Base-by-base conservation (phyloP, 2,888 invertebrate species). In the Herminia tarsipennalis region DNA sequence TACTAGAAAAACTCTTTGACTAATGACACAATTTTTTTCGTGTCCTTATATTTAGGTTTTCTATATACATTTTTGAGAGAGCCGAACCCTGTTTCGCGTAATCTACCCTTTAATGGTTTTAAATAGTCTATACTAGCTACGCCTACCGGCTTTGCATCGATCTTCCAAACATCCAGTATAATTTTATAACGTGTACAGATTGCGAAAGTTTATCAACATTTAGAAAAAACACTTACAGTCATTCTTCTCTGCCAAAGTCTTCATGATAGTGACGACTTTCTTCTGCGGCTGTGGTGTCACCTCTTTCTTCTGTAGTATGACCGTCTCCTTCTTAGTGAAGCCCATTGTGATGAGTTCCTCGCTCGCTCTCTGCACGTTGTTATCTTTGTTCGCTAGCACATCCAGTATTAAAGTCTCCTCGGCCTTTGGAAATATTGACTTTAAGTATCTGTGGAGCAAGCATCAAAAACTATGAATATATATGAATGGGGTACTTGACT, bases 321-420 rank as follows among this genome's bases (percentile, higher is more conserved):
- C 3, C 0, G 94, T 94, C 59, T 96, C 96, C 52, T 95, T 94
- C 75, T 96, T 96, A n/a, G 92, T 92, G 78, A 96, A 97, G 0
- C 98, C 98, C 94, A 97, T 94, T 5, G 94, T 92, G 22, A 95
- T 91, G 6, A 98, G 92, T 58, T 94, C 94, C 66, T 97, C 97
- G 5, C 97, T 96, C 1, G 97, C 96, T 66, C 95, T 96, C 78
- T 97, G 96, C 4, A 98, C 97, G 83, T 97, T 98, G 80, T 97
- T 97, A 70, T 98, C 98, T 66, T 96, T 95, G 80, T 95, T 96
- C 34, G 96, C 95, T 36, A 97, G 86, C 27, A 97, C 93, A 70
- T 98, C 98, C 39, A 98, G 92, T 18, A 98, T 94, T 28, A 97
- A 81, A 13, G 96, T 96, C 81, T 98, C 98, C 70, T 98, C 98